phyloP scores from a whole-genome alignment of 2,888 invertebrate genomes.

The Microplitis manilae region DNA sequence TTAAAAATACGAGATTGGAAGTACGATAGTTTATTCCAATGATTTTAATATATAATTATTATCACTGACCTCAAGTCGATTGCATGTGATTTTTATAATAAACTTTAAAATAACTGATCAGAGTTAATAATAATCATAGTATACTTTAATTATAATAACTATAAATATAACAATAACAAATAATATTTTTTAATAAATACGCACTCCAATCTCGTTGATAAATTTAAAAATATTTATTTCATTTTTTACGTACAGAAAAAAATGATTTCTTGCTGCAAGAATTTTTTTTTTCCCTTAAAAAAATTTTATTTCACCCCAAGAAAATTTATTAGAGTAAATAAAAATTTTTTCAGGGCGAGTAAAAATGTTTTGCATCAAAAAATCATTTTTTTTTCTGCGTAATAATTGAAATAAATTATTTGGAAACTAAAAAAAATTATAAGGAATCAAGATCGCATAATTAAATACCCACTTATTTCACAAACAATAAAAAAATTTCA shows the following conservation, averaged over 20 bases:
- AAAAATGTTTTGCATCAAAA: too few species aligned
- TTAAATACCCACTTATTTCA: background rate
- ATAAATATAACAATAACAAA: constrained; percentile 23
- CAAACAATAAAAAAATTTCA: background rate
- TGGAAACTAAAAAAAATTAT: constrained; percentile 26
- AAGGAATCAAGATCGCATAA: background rate
- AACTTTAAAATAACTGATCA: background rate
- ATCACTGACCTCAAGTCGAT: constrained; percentile 5
- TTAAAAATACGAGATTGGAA: background rate
- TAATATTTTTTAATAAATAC: constrained; percentile 20
- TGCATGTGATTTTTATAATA: background rate
- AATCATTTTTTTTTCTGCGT: too few species aligned
- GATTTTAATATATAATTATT: constrained; percentile 1
- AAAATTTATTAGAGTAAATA: background rate
- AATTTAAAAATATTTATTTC: constrained; percentile 15
- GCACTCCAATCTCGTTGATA: constrained; percentile 22
- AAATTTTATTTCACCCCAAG: too few species aligned
- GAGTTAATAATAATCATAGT: background rate
- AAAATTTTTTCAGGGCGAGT: too few species aligned
- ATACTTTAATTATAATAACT: constrained; percentile 8
- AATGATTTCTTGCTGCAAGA: too few species aligned
- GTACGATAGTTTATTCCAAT: background rate
- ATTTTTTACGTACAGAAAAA: background rate
- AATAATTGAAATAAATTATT: too few species aligned
- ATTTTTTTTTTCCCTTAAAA: too few species aligned